Evolutionary conservation across 2,113 vertebrate genomes (phyloP), one percentile per base, ranked within the genome.

Genomic region (Syngnathoides biaculeatus): DNA sequence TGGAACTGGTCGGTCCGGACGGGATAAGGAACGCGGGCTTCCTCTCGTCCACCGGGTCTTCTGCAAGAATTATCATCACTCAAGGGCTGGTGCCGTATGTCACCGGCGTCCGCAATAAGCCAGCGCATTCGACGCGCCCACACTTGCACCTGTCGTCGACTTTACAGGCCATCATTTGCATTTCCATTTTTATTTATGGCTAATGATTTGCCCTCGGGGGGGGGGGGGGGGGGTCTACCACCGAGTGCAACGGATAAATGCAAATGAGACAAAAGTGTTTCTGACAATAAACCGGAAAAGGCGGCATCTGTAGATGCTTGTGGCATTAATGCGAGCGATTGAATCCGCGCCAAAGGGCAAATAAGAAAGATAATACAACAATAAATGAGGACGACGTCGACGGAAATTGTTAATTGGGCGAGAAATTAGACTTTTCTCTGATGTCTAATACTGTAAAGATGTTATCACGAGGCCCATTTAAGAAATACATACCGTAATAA

Each of bases 11-110:
- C 52, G 88, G 84, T 24, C 92, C 95, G 70, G 85, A 80, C 69
- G 96, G 95, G 80, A 91, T 92, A 80, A 98, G 86, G 89, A 98
- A 94, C 26, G 84, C 75, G 53, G 97, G 96, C n/a, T 65, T 91
- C 67, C 94, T 93, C 74, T 98, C 94, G 73, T 88, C 94, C 13
- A 78, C 81, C 43, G 93, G 90, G 9, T 91, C 94, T 19, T 94
- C 96, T 99, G 81, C 17, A 67, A 4, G 5, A 61, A 8, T 43
- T 24, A 24, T 62, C 15, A 24, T 62, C 38, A 42, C 38, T 22
- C 20, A 13, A 38, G 20, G 35, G 6, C 35, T 39, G 20, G 59
- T n/a, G 22, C 39, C 20, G 26, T 7, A 40, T 43, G 35, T 60
- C 58, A 39, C 58, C 1, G 39, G 26, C 55, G 30, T 57, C 55